phyloP scores from a whole-genome alignment of 2,113 vertebrate genomes.

The Arvicanthis niloticus region DNA sequence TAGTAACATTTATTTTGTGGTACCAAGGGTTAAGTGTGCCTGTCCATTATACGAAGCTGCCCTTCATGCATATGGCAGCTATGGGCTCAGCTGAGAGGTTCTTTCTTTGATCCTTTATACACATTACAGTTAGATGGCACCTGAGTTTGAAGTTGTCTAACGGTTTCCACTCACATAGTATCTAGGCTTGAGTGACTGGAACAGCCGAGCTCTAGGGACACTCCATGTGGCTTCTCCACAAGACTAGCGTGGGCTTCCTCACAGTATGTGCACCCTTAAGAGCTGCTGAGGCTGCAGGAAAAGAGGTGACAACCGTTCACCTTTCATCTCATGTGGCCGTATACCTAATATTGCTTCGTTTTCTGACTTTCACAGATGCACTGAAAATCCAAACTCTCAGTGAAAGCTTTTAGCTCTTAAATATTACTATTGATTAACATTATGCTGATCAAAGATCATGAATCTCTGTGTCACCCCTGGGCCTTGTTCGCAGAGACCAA shows the following conservation, averaged over 20 bases:
- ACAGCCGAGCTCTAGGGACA: background rate
- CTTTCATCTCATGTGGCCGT: background rate
- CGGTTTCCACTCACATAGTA: background rate
- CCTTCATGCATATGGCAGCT: background rate
- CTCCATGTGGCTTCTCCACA: background rate
- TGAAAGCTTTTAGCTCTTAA: background rate
- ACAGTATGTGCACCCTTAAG: background rate
- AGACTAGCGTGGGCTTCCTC: background rate
- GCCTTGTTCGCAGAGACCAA: background rate
- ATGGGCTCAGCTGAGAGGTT: background rate
- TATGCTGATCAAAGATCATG: background rate
- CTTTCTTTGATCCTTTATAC: background rate
- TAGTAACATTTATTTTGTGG: background rate
- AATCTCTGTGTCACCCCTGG: background rate
- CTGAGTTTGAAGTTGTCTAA: background rate
- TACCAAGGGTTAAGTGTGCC: background rate
- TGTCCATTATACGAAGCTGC: background rate
- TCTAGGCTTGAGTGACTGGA: background rate
- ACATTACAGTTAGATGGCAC: background rate
- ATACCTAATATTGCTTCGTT: background rate
- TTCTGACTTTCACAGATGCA: slow-evolving; percentile 23
- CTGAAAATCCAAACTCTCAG: slow-evolving; percentile 41
- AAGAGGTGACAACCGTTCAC: background rate
- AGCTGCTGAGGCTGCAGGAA: background rate
- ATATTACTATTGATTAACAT: background rate